Evolutionary conservation across 1,140 invertebrate genomes (phyloP).

Genomic region (Zophobas atratus): DNA sequence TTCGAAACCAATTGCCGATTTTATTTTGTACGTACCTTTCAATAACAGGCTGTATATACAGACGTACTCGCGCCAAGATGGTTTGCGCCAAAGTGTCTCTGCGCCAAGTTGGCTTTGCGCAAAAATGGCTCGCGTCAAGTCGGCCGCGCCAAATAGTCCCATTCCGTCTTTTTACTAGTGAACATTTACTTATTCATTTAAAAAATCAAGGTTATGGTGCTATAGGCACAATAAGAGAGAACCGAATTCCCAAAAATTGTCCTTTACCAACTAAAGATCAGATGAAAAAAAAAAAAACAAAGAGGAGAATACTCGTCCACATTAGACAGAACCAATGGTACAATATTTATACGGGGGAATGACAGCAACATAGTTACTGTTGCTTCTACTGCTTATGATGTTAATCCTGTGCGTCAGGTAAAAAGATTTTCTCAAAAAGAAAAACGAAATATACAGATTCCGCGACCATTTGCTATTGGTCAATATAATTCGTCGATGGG

Average conservation of each 20-base stretch:
- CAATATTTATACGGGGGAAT: conserved; percentile 59
- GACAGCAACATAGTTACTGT: conserved; percentile 62
- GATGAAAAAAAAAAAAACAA: conserved; percentile 24
- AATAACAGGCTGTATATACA: too few species aligned
- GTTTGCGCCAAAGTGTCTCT: too few species aligned
- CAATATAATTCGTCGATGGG: conserved; percentile 64
- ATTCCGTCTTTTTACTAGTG: conserved; percentile 56
- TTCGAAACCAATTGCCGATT: too few species aligned
- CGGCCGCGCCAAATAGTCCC: too few species aligned
- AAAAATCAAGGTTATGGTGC: conserved; percentile 46
- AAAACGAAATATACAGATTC: conserved; percentile 60
- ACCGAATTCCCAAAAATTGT: conserved; percentile 50
- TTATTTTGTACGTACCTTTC: too few species aligned
- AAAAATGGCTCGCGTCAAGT: too few species aligned
- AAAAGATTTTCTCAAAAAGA: conserved; percentile 59
- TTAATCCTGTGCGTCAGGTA: conserved; percentile 57
- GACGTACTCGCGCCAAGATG: too few species aligned
- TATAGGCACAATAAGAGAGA: conserved; percentile 53
- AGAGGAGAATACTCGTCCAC: conserved; percentile 31
- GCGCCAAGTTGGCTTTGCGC: too few species aligned
- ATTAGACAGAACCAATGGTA: conserved; percentile 49
- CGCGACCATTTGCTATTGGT: conserved; percentile 53
- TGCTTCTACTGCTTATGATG: conserved; percentile 59
- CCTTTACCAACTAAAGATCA: conserved; percentile 25
- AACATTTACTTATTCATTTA: conserved; percentile 55